A percentile compares a stretch with the other conserved stretches of the same genome.
Conservation (phyloP, 2,888 invertebrate genomes). For the Xestoiulus laeticollis region DNA sequence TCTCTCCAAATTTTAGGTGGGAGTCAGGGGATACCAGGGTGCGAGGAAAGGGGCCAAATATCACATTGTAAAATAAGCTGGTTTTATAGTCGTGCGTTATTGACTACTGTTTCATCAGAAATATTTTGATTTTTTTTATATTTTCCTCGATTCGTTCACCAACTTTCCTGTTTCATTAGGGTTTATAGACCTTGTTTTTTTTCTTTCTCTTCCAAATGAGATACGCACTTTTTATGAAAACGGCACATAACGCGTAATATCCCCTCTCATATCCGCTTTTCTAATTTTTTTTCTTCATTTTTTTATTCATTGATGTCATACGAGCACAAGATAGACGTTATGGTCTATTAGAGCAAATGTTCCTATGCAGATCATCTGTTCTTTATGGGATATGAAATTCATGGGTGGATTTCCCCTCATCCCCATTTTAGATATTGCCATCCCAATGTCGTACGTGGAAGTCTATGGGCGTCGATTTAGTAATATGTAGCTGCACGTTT, state of each 20-base stretch:
- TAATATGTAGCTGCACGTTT: background rate
- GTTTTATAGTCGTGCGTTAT: too few relatives aligned
- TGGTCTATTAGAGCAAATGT: slow-evolving; percentile 37
- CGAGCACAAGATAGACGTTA: slow-evolving; percentile 29
- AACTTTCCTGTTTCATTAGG: background rate
- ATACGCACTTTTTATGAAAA: background rate
- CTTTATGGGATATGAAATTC: slow-evolving; percentile 37
- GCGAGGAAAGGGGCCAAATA: too few relatives aligned
- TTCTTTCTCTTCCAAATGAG: background rate
- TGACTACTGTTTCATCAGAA: background rate
- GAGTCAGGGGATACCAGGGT: too few relatives aligned
- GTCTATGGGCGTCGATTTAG: slow-evolving; percentile 34
- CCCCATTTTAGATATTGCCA: background rate
- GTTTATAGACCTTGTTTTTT: background rate
- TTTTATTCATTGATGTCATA: slow-evolving; percentile 34
- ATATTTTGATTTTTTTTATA: background rate
- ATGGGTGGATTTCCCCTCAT: slow-evolving; percentile 25
- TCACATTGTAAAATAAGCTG: too few relatives aligned
- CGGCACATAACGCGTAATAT: slow-evolving; percentile 24
- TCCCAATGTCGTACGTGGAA: background rate
- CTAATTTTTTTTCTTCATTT: slow-evolving; percentile 27
- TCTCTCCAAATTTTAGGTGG: too few relatives aligned
- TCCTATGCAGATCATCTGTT: slow-evolving; percentile 4
- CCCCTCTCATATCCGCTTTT: slow-evolving; percentile 29
- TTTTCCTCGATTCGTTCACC: background rate